These are phyloP conservation scores for Galerucella calmariensis DNA, from an alignment of 2,888 invertebrate genomes.

Conservation along the genomic window DNA sequence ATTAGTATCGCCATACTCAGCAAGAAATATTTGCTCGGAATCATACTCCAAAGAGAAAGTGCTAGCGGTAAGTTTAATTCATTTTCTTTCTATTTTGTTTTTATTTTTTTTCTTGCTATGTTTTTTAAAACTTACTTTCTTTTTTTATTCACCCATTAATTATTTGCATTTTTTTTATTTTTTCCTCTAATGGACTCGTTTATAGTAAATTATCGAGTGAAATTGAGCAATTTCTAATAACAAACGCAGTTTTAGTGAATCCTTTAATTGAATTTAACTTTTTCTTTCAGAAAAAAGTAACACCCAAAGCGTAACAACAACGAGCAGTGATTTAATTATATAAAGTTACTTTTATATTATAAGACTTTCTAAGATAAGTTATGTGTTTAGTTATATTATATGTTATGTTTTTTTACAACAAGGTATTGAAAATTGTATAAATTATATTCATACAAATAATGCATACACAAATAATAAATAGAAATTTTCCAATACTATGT, in stretches of 20 bases:
- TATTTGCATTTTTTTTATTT: too few relatives aligned
- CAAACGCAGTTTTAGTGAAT: neutral
- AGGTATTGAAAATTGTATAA: constrained; percentile 54
- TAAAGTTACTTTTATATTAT: constrained; percentile 24
- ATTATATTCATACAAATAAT: constrained; percentile 43
- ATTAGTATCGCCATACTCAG: constrained; percentile 50
- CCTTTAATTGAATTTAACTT: constrained; percentile 20
- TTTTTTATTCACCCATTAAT: too few relatives aligned
- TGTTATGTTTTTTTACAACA: constrained; percentile 48
- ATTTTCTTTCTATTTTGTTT: neutral
- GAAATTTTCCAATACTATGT: neutral
- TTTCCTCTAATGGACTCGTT: too few relatives aligned
- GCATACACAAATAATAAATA: constrained; percentile 17
- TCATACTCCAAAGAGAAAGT: constrained; percentile 53
- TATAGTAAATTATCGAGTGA: too few relatives aligned
- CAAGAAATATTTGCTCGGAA: constrained; percentile 56
- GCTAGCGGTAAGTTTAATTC: constrained; percentile 37
- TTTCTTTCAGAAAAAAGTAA: constrained; percentile 53
- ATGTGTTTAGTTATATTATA: constrained; percentile 36
- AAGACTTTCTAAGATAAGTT: constrained; percentile 43
- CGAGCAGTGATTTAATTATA: constrained; percentile 22
- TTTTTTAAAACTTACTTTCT: too few relatives aligned
- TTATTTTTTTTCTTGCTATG: neutral
- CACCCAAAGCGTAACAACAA: constrained; percentile 44
- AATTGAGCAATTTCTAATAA: too few relatives aligned